Conservation (phyloP, 2,888 invertebrate genomes). For the Julus scanicus region DNA sequence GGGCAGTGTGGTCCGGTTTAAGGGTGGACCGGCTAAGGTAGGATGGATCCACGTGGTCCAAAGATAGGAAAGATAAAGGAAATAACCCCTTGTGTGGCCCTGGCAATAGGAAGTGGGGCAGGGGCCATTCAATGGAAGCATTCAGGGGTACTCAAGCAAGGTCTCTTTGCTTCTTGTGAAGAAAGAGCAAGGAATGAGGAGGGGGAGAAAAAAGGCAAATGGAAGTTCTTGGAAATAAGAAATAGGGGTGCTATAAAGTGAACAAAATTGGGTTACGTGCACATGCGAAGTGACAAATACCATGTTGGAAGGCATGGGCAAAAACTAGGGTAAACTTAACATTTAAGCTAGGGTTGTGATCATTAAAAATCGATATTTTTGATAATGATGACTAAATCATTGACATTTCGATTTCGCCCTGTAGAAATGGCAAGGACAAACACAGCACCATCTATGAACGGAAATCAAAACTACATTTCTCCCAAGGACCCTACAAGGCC, state of each 20-base stretch:
- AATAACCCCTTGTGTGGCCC: slow-evolving; percentile 42
- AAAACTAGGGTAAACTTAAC: not conserved
- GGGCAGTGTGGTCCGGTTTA: not conserved
- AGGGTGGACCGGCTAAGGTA: slow-evolving; percentile 20
- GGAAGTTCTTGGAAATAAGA: not conserved
- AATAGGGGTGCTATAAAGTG: slow-evolving; percentile 11
- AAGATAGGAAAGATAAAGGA: slow-evolving; percentile 16
- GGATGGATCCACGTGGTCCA: slow-evolving; percentile 37
- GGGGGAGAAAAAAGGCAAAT: not conserved
- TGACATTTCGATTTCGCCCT: not conserved
- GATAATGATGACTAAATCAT: not conserved
- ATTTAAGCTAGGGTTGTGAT: not conserved
- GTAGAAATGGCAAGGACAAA: too few species aligned
- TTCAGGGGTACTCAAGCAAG: slow-evolving; percentile 27
- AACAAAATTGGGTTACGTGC: slow-evolving; percentile 12
- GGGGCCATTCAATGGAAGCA: slow-evolving; percentile 2
- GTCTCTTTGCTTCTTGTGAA: not conserved
- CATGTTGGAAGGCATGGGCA: not conserved
- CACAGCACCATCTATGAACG: too few species aligned
- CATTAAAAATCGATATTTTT: too few species aligned
- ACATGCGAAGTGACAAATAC: not conserved
- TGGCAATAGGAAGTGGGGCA: slow-evolving; percentile 21
- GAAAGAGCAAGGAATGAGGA: slow-evolving; percentile 10
- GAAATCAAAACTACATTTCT: too few species aligned
- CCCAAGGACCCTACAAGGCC: too few species aligned